Evolutionary conservation across 2,797 vertebrate species (phyloP), one percentile per base, ranked within the genome.

Genomic region (Ctenopoma kingsleyae): DNA sequence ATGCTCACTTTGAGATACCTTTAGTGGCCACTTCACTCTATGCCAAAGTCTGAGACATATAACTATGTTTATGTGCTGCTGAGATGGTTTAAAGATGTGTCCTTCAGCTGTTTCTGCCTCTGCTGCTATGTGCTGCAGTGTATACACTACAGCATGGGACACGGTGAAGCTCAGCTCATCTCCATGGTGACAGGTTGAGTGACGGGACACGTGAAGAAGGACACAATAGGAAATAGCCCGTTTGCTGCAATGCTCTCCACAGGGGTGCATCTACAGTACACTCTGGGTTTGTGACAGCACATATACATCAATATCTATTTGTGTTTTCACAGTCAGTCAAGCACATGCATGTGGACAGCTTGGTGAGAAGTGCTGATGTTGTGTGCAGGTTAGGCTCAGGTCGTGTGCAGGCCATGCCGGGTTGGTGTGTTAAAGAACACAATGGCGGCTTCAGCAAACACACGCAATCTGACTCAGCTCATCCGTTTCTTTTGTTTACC

Each of bases 141-240:
- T 62, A 41, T 80, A 68, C 70, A 77, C 64, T 65, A 76, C 54
- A 72, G 82, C 82, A 63, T 25, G 62, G 78, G 80, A 79, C 47
- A 67, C 76, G 25, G 67, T 66, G 73, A 89, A 78, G 78, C 86
- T 81, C 76, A 86, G 84, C 84, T 75, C 85, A 83, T 93, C 87
- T 79, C 89, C 87, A 91, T 90, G 87, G 90, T 82, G 88, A 93
- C 90, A 71, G 66, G 64, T 74, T 91, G 89, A 91, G 68, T 92
- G 91, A 91, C 91, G 78, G 71, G 67, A 55, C 89, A 88, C 65
- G 76, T 85, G 85, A 90, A 72, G 11, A 10, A 74, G 68, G 78
- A 78, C 49, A 74, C 72, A 70, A 74, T 80, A 82, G 82, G 84
- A 81, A 91, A 87, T 71, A 85, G 89, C 82, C 80, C 81, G 82